phyloP scores from a whole-genome alignment of 64 coral and sea anemone species.

The Catalaphyllia jardinei region DNA sequence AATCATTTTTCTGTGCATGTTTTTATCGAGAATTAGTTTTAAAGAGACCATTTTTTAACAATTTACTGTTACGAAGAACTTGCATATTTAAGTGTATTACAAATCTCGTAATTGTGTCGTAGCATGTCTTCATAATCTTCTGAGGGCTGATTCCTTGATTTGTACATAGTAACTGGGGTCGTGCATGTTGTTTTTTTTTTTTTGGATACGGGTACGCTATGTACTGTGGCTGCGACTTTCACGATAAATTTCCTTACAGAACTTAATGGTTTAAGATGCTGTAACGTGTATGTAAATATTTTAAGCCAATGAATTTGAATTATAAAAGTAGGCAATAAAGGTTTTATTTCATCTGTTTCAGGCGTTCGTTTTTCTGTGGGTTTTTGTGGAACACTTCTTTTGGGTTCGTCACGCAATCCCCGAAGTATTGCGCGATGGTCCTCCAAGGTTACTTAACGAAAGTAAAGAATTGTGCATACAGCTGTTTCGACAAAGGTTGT shows the following conservation, averaged over 20 bases:
- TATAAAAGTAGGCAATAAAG: slow-evolving; percentile 56
- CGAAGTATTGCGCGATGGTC: too few relatives aligned
- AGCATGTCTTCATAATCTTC: not conserved
- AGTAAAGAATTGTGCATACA: too few relatives aligned
- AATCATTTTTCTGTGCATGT: not conserved
- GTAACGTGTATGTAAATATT: slow-evolving; percentile 44
- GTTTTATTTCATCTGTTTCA: slow-evolving; percentile 44
- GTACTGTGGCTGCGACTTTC: not conserved
- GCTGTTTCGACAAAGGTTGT: too few relatives aligned
- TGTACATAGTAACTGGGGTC: slow-evolving; percentile 14
- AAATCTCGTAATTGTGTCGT: not conserved
- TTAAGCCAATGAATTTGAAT: slow-evolving; percentile 60
- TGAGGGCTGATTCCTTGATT: not conserved
- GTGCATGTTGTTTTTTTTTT: slow-evolving; percentile 1
- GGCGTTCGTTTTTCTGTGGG: not conserved
- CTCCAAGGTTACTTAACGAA: too few relatives aligned
- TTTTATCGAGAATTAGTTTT: not conserved
- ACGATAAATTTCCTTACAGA: slow-evolving; percentile 5
- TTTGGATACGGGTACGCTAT: not conserved
- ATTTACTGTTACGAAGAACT: not conserved
- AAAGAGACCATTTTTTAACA: not conserved
- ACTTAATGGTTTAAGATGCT: slow-evolving; percentile 27
- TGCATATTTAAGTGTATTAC: slow-evolving; percentile 12
- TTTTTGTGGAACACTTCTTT: not conserved
- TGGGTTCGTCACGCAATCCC: too few relatives aligned